phyloP scores from a whole-genome alignment of 92 coral and sea anemone species.

The Paramuricea clavata region DNA sequence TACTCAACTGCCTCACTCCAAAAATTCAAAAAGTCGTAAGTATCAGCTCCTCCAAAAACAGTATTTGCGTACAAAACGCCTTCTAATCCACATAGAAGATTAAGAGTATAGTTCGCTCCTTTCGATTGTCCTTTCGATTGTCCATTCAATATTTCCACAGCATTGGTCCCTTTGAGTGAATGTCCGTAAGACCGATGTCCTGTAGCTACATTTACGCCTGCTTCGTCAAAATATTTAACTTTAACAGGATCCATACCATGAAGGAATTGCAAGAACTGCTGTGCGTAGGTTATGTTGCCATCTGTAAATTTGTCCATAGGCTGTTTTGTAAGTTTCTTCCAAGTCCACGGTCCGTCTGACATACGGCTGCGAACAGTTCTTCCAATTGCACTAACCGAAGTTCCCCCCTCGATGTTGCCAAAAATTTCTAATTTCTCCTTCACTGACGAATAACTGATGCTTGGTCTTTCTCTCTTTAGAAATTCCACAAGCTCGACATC shows the following conservation, averaged over 20 bases:
- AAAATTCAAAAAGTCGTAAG: constrained; percentile 55
- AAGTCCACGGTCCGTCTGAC: constrained; percentile 67
- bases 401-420: constrained; percentile 54
- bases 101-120: constrained; percentile 64
- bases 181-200: constrained; percentile 66
- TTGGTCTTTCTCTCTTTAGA: constrained; percentile 68
- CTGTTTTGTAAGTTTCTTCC: constrained; percentile 65
- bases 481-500: constrained; percentile 64
- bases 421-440: not conserved
- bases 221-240: constrained; percentile 64
- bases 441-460: constrained; percentile 16
- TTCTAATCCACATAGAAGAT: constrained; percentile 68
- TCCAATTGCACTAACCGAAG: constrained; percentile 67
- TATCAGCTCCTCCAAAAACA: constrained; percentile 54
- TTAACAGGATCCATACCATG: constrained; percentile 64
- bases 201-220: constrained; percentile 65
- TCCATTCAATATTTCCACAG: constrained; percentile 53
- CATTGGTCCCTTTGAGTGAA: constrained; percentile 64
- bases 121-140: constrained; percentile 45
- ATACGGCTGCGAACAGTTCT: constrained; percentile 47
- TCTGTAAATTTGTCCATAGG: constrained; percentile 65
- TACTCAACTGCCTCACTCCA: constrained; percentile 70
- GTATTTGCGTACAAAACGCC: constrained; percentile 74
- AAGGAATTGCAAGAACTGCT: constrained; percentile 58
- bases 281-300: constrained; percentile 56